phyloP scores from a whole-genome alignment of 2,888 invertebrate species.

The Brachypterus glaber region DNA sequence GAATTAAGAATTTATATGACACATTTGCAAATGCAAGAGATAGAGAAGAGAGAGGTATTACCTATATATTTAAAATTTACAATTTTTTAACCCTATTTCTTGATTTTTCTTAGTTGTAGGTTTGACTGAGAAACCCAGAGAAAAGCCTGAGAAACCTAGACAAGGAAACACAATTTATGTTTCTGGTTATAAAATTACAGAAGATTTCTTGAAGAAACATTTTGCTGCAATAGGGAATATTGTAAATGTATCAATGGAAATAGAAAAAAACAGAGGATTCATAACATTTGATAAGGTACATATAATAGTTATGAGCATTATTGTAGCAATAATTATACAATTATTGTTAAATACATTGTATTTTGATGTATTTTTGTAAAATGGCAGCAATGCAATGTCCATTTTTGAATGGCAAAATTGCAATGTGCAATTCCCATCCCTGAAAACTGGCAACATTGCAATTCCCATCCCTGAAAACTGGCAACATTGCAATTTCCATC shows the following conservation, averaged over 20 bases:
- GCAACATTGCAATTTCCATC: too few relatives aligned
- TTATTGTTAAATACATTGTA: too few relatives aligned
- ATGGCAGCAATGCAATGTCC: too few relatives aligned
- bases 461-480: too few relatives aligned
- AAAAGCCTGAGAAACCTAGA: conserved; percentile 54
- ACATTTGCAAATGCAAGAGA: conserved; percentile 63
- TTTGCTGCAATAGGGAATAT: conserved; percentile 67
- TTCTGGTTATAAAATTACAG: conserved; percentile 67
- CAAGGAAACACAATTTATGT: conserved; percentile 78
- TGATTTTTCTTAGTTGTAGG: not conserved
- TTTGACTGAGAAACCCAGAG: conserved; percentile 43
- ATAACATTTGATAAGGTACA: conserved; percentile 75
- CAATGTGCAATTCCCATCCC: too few relatives aligned
- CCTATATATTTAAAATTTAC: not conserved
- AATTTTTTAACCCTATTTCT: not conserved
- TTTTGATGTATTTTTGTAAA: too few relatives aligned
- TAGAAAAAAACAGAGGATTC: conserved; percentile 80
- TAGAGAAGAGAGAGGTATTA: conserved; percentile 50
- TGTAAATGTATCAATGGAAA: conserved; percentile 74
- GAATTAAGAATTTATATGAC: conserved; percentile 64
- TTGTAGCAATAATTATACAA: too few relatives aligned
- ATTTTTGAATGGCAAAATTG: too few relatives aligned
- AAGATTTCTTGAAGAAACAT: conserved; percentile 67
- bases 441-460: too few relatives aligned
- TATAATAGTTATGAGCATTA: too few relatives aligned